Evolutionary conservation across 2,797 vertebrate species (phyloP).

Genomic region (Cynodonichthys magdalenae): DNA sequence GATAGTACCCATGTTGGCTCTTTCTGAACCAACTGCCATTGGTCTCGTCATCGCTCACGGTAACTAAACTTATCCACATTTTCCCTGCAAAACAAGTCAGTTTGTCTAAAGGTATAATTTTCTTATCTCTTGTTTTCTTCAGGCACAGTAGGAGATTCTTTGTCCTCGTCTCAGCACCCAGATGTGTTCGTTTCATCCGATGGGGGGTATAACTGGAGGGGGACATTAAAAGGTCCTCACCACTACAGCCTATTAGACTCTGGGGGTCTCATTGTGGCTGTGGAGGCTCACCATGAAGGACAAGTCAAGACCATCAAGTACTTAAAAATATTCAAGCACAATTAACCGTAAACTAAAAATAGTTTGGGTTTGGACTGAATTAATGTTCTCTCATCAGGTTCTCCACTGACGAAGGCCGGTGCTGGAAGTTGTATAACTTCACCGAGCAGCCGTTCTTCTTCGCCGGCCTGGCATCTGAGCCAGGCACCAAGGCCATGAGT

Average conservation of each 20-base stretch:
- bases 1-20: slow-evolving; percentile 79
- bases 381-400: slow-evolving; percentile 67
- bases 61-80: slow-evolving; percentile 38
- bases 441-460: slow-evolving; percentile 84
- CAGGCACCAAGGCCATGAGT: slow-evolving; percentile 82
- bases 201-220: slow-evolving; percentile 83
- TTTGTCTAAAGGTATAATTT: too few species aligned
- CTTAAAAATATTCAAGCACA: neutral
- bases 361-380: neutral
- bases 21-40: slow-evolving; percentile 77
- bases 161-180: slow-evolving; percentile 77
- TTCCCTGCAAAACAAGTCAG: too few species aligned
- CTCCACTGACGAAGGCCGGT: slow-evolving; percentile 84
- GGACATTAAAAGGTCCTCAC: slow-evolving; percentile 79
- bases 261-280: slow-evolving; percentile 83
- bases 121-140: slow-evolving; percentile 5
- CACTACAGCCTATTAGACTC: slow-evolving; percentile 85
- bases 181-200: slow-evolving; percentile 84
- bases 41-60: slow-evolving; percentile 84
- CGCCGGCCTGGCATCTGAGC: slow-evolving; percentile 82
- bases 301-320: slow-evolving; percentile 80
- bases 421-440: slow-evolving; percentile 85
- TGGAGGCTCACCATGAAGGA: slow-evolving; percentile 73
- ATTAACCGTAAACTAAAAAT: neutral
- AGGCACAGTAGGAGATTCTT: slow-evolving; percentile 84